A percentile compares a stretch with the other conserved stretches of the same genome.
These are phyloP conservation scores for Microctenopoma steveboyesi DNA, from an alignment of 2,797 vertebrate species.

Conservation along the genomic window DNA sequence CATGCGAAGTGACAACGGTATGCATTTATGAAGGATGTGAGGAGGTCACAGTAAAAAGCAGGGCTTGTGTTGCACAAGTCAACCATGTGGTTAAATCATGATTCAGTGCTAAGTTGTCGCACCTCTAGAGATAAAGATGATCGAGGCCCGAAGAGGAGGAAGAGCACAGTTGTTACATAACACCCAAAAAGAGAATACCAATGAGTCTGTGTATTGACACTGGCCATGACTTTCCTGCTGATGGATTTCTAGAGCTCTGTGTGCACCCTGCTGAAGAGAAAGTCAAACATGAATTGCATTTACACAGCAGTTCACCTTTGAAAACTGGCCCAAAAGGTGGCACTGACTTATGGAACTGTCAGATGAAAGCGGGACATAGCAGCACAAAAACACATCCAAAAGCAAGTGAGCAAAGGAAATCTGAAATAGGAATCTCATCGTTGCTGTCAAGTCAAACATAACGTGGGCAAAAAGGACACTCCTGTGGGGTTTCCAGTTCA, in stretches of 20 bases:
- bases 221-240: slow-evolving; percentile 3
- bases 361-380: background rate
- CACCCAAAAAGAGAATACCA: background rate
- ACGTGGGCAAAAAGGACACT: fast-evolving
- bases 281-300: slow-evolving; percentile 22
- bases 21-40: background rate
- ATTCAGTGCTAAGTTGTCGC: slow-evolving; percentile 19
- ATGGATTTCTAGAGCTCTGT: slow-evolving; percentile 6
- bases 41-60: background rate
- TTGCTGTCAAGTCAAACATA: background rate
- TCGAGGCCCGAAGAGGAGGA: background rate
- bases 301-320: slow-evolving; percentile 18
- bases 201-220: background rate
- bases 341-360: background rate
- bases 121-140: background rate
- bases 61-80: background rate
- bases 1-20: background rate
- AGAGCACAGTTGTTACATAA: background rate
- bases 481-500: background rate
- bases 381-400: slow-evolving; percentile 5
- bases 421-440: background rate
- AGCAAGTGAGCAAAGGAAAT: background rate
- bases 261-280: background rate
- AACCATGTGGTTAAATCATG: background rate
- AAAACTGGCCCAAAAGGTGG: background rate